phyloP scores from a whole-genome alignment of 2,797 vertebrate species.

The Characodon lateralis region DNA sequence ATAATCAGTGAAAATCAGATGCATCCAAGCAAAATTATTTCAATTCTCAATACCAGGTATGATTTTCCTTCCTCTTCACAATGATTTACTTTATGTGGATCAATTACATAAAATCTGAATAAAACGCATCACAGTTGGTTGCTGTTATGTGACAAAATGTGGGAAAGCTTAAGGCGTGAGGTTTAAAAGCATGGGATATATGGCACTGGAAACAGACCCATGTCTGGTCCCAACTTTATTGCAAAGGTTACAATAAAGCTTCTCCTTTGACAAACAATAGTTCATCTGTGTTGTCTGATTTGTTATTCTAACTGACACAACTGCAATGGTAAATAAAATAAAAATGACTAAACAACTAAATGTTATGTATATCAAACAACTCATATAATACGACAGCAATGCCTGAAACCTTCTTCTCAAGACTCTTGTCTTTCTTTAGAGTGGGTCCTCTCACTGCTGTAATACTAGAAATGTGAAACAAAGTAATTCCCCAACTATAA shows the following conservation, averaged over 20 bases:
- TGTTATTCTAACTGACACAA: neutral
- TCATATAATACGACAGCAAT: neutral
- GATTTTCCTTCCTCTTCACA: too few relatives aligned
- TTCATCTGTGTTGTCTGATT: neutral
- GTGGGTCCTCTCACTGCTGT: conserved; percentile 2
- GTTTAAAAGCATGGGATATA: neutral
- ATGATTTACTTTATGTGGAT: too few relatives aligned
- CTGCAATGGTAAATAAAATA: conserved; percentile 3
- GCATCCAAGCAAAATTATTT: neutral
- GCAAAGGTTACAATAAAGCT: neutral
- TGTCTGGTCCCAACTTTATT: neutral
- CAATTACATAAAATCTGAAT: neutral
- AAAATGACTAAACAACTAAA: neutral
- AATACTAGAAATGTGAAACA: conserved; percentile 1
- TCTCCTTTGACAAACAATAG: neutral
- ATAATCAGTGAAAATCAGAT: neutral
- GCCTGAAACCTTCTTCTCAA: neutral
- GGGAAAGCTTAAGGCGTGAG: neutral
- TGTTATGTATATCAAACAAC: neutral
- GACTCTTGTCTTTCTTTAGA: neutral
- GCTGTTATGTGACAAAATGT: neutral
- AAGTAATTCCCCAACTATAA: conserved; percentile 4
- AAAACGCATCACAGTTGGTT: neutral
- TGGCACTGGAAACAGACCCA: neutral
- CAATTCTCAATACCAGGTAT: too few relatives aligned